Base-by-base conservation (phyloP, 1,140 invertebrate genomes). In the Anoplolepis gracilipes region DNA sequence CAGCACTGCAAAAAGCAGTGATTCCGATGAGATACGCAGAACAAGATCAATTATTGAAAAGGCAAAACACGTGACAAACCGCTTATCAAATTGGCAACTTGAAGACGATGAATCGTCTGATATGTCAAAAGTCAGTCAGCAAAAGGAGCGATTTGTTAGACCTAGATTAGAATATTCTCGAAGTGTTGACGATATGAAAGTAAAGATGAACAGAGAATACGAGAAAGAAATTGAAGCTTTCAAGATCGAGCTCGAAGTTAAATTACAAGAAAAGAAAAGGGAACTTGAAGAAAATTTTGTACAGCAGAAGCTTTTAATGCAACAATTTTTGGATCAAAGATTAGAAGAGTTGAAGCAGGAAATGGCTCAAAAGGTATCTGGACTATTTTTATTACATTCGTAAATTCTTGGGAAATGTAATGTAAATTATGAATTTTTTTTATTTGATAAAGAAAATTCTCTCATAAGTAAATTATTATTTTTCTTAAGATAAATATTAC, bases 261-360 rank as follows among this genome's bases (percentile, higher is more conserved):
- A 92, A 67, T 75, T 95, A 5, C 90, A 92, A 90, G 93, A 87
- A 87, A 96, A 93, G 57, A 95, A 93, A 85, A 90, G 92, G 4
- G 88, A 95, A 36, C 49, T 96, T 6, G 92, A 95, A 33, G 94
- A 95, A 46, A 96, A 96, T 53, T 93, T 94, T 3, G 86, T 90
- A 3, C 93, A 95, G 49, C 95, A 97, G 85, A 95, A 95, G 69
- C 85, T 89, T 28, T 94, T 95, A 73, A 86, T 97, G 62, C 95
- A 96, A 78, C 87, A 90, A 16, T 91, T 92, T 7, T 88, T 95
- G 49, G 90, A 93, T 78, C 86, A 92, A 4, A 95, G 93, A 90
- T 42, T 96, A 55, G 92, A 93, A 19, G 94, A 95, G 25, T 59
- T 96, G 33, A 94, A 92, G 46, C 59, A 84, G 2, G 95, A 96